Evolutionary conservation across 2,113 vertebrate genomes (phyloP).

Genomic region (Salvelinus namaycush): DNA sequence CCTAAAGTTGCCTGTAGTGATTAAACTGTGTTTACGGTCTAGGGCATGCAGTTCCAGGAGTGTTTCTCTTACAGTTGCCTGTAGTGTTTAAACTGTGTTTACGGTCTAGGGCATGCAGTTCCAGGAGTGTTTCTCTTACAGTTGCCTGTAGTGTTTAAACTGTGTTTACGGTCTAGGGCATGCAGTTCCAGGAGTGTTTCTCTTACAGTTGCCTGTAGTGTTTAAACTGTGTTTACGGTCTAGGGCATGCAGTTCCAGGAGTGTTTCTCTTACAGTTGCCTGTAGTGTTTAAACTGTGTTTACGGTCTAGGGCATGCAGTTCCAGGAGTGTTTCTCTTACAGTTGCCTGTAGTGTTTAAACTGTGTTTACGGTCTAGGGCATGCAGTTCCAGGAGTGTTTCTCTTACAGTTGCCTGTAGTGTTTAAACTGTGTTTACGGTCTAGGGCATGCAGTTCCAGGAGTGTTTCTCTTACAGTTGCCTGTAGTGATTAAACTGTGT

Average conservation of each 20-base stretch:
- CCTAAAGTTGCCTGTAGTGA: too few species aligned
- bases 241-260: not conserved
- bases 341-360: too few species aligned
- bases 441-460: not conserved
- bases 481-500: too few species aligned
- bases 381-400: not conserved
- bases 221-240: too few species aligned
- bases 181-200: not conserved
- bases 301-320: not conserved
- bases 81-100: too few species aligned
- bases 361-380: too few species aligned
- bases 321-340: slow-evolving; percentile 28
- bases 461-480: slow-evolving; percentile 30
- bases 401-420: slow-evolving; percentile 33
- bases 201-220: slow-evolving; percentile 33
- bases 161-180: too few species aligned
- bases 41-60: not conserved
- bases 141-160: too few species aligned
- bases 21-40: too few species aligned
- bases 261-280: slow-evolving; percentile 30
- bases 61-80: slow-evolving; percentile 79
- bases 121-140: slow-evolving; percentile 28
- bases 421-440: too few species aligned
- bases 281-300: too few species aligned
- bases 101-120: not conserved